Evolutionary conservation across 2,797 vertebrate species (phyloP), one percentile per base, ranked within the genome.

Genomic region (Poecilia picta): DNA sequence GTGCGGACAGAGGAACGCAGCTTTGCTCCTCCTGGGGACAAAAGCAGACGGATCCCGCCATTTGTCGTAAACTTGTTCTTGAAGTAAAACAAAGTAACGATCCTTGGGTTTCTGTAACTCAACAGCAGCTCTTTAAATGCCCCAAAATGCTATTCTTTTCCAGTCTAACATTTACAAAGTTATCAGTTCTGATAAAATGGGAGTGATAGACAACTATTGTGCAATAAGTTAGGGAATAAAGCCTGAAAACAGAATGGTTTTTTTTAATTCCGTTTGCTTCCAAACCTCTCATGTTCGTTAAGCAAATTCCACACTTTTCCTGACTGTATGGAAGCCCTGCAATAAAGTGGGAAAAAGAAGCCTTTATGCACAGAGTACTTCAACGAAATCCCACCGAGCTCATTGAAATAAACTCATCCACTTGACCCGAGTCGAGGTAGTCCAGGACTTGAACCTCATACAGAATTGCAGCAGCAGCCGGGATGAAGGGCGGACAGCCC

Each of bases 391-490:
- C 93, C 93, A 99, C 98, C n/a, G 12, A 76, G 13, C 93, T 89
- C 82, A 98, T 59, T 0, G 91, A 87, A 36, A 95, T 94, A 88
- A 98, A 99, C 0, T 90, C 2, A 5, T 99, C 98, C 0, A 95
- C 96, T 87, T 97, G 95, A 0, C 92, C 95, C 0, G 96, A 96
- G 89, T 99, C 96, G 0, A 99, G 87, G 81, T 96, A 98, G 89
- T 98, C 97, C 0, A 97, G 59, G 51, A 99, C 18, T 59, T 99
- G 97, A 28, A 99, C 94, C 86, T 98, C 97, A 0, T 97, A 99
- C 36, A 98, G 88, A 33, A 99, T 92, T 0, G 88, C 96, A 23
- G 97, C 90, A 0, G 92, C 81, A 0, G 95, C 92, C 0, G 98
- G 98, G 8, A 99, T 97, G 7, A 95, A 68, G 0, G 98, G 98